Conservation (phyloP, 2,888 invertebrate species). For the Galerucella calmariensis region DNA sequence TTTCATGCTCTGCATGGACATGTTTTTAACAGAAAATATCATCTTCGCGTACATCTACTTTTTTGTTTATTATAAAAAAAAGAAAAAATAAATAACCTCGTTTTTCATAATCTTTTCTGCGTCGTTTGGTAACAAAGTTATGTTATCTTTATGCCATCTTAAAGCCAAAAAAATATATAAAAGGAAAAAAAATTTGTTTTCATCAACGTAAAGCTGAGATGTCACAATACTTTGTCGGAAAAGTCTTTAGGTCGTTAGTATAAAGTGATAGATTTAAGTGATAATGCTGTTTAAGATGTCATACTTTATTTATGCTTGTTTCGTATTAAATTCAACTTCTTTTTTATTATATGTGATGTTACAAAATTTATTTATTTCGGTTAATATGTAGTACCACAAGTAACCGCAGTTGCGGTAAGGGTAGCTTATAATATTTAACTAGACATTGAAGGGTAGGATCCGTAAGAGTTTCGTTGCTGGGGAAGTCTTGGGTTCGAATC, state of each 20-base stretch:
- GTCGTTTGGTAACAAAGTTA: slow-evolving; percentile 16
- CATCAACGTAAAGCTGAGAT: slow-evolving; percentile 22
- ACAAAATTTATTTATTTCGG: not conserved
- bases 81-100: slow-evolving; percentile 7
- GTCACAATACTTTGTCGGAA: slow-evolving; percentile 26
- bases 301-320: slow-evolving; percentile 5
- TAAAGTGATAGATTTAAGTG: slow-evolving; percentile 23
- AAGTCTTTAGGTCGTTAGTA: slow-evolving; percentile 22
- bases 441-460: no score
- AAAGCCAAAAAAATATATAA: slow-evolving; percentile 12
- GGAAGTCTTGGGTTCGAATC: no score
- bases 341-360: not conserved
- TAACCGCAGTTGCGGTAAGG: no score
- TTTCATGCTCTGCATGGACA: no score
- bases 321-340: not conserved
- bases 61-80: not conserved
- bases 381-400: no score
- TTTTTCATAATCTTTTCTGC: slow-evolving; percentile 11
- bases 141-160: slow-evolving; percentile 28
- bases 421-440: no score
- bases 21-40: no score
- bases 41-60: no score
- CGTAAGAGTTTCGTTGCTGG: no score
- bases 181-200: slow-evolving; percentile 19
- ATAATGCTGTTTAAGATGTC: slow-evolving; percentile 27